Evolutionary conservation across 2,113 vertebrate genomes (phyloP).

Genomic region (Piprites chloris): DNA sequence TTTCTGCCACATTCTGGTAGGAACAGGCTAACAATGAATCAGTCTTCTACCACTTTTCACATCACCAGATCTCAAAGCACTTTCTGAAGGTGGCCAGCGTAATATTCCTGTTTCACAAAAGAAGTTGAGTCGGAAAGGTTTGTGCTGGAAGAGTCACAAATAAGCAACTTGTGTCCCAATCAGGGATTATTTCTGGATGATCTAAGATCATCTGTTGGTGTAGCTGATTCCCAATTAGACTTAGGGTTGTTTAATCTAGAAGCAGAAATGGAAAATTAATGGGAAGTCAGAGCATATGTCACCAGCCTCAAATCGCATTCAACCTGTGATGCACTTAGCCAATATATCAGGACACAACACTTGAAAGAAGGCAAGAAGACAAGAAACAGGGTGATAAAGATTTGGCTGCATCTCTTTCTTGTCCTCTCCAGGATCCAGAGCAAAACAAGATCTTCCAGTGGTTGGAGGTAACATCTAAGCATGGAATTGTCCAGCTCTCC

Average conservation of each 20-base stretch:
- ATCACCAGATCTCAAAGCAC: background rate
- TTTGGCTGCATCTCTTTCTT: background rate
- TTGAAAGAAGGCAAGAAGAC: background rate
- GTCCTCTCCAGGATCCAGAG: slow-evolving; percentile 65
- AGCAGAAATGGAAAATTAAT: background rate
- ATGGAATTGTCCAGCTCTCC: slow-evolving; percentile 65
- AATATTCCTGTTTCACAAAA: background rate
- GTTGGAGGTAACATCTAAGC: slow-evolving; percentile 48
- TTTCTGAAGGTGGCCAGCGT: background rate
- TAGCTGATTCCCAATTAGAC: background rate
- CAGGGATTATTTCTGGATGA: background rate
- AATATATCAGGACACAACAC: background rate
- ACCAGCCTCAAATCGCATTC: background rate
- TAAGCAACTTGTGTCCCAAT: background rate
- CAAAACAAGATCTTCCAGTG: slow-evolving; percentile 71
- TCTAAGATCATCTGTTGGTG: background rate
- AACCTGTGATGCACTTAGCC: background rate
- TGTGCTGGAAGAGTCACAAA: background rate
- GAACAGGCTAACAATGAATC: background rate
- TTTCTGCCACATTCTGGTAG: background rate
- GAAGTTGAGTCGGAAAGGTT: background rate
- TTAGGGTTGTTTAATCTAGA: background rate
- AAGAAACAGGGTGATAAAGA: background rate
- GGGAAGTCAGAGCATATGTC: background rate
- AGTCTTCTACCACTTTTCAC: background rate